phyloP scores from a whole-genome alignment of 1,140 invertebrate genomes.

The Diorhabda sublineata region DNA sequence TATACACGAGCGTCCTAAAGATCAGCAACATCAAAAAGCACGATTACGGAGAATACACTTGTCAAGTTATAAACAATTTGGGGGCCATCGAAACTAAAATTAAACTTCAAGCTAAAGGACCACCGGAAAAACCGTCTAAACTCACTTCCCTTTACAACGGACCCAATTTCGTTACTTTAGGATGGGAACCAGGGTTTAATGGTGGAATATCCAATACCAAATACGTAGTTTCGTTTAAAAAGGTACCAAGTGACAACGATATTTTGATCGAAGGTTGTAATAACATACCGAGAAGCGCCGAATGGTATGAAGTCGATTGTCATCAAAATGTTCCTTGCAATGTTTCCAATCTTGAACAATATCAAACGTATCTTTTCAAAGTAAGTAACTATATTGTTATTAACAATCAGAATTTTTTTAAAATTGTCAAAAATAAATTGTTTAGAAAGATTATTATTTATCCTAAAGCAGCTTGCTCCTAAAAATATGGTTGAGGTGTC shows the following conservation, averaged over 20 bases:
- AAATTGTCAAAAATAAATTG: too few species aligned
- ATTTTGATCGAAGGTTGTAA: constrained; percentile 59
- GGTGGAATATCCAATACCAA: constrained; percentile 81
- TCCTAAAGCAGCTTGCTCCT: too few species aligned
- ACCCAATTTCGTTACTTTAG: constrained; percentile 70
- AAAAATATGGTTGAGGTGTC: too few species aligned
- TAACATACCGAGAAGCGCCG: constrained; percentile 55
- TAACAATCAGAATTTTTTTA: too few species aligned
- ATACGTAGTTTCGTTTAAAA: constrained; percentile 74
- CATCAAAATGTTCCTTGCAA: constrained; percentile 81
- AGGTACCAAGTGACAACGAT: constrained; percentile 58
- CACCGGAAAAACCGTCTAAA: constrained; percentile 75
- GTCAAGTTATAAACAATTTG: constrained; percentile 73
- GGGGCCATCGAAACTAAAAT: constrained; percentile 75
- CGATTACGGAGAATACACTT: constrained; percentile 89
- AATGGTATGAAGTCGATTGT: constrained; percentile 80
- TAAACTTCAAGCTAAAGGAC: constrained; percentile 74
- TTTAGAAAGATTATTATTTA: too few species aligned
- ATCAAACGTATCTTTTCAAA: constrained; percentile 78
- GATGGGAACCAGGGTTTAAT: constrained; percentile 86
- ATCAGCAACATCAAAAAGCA: constrained; percentile 71
- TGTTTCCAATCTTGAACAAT: constrained; percentile 75
- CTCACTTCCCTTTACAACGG: constrained; percentile 66
- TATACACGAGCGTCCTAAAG: constrained; percentile 74
- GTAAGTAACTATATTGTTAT: constrained; percentile 39